phyloP scores from a whole-genome alignment of 1,140 invertebrate genomes.

The Drosophila prosaltans region DNA sequence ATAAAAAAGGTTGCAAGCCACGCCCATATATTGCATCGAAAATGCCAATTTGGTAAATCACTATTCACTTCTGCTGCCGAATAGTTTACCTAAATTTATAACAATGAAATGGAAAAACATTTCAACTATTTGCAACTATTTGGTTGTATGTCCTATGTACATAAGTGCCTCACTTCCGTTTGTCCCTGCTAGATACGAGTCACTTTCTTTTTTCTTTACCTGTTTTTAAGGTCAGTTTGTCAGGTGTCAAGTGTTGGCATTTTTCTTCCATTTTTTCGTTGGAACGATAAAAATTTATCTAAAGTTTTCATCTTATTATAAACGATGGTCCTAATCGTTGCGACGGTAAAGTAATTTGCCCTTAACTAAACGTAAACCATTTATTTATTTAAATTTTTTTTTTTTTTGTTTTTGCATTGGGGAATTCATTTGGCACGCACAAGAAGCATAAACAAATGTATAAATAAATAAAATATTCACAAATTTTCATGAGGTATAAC shows the following conservation, averaged over 20 bases:
- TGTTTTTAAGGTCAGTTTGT: slow-evolving; percentile 34
- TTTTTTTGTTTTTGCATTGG: background rate
- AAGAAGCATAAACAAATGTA: slow-evolving; percentile 21
- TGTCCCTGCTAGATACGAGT: background rate
- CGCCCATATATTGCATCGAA: slow-evolving; percentile 42
- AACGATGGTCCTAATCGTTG: slow-evolving; percentile 63
- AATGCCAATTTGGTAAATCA: slow-evolving; percentile 58
- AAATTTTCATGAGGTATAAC: slow-evolving; percentile 1
- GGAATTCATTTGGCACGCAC: slow-evolving; percentile 45
- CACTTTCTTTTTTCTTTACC: slow-evolving; percentile 31
- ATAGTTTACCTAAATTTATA: slow-evolving; percentile 14
- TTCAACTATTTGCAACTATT: slow-evolving; percentile 24
- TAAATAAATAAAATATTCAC: slow-evolving; percentile 10
- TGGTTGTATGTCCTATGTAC: slow-evolving; percentile 15
- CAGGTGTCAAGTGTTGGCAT: slow-evolving; percentile 29
- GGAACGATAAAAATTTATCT: slow-evolving; percentile 38
- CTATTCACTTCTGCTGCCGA: slow-evolving; percentile 33
- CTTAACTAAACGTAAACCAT: slow-evolving; percentile 53
- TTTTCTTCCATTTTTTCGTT: slow-evolving; percentile 35
- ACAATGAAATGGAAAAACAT: slow-evolving; percentile 4
- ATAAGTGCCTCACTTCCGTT: background rate
- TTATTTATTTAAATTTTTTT: slow-evolving; percentile 45
- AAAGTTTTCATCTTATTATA: slow-evolving; percentile 49
- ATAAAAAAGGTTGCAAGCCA: slow-evolving; percentile 49
- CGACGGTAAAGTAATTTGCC: slow-evolving; percentile 62